Conservation (phyloP, 2,113 vertebrate species). For the Meleagris gallopavo region DNA sequence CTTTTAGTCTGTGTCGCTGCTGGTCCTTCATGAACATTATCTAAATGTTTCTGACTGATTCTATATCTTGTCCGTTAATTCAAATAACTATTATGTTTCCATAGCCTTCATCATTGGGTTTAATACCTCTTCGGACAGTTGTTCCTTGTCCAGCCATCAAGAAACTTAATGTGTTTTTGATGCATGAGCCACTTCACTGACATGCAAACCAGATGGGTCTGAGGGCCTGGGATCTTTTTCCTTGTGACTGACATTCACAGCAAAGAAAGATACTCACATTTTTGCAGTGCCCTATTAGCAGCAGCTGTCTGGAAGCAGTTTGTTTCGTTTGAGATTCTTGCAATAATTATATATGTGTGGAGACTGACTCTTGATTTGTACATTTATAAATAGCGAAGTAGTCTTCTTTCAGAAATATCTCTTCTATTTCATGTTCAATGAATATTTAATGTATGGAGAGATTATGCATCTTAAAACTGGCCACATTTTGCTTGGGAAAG, state of each 20-base stretch:
- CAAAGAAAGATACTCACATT: rapidly evolving
- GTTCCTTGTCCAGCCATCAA: not conserved
- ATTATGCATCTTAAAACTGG: not conserved
- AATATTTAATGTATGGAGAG: not conserved
- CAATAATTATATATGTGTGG: not conserved
- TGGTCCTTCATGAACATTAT: not conserved
- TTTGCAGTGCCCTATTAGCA: not conserved
- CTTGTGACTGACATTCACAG: not conserved
- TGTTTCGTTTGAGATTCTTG: not conserved
- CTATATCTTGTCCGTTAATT: not conserved
- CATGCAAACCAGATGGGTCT: not conserved
- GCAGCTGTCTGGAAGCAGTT: not conserved
- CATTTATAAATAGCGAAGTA: not conserved
- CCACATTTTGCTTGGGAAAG: not conserved
- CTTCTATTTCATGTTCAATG: not conserved
- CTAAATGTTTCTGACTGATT: not conserved
- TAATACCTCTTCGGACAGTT: not conserved
- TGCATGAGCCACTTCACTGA: not conserved
- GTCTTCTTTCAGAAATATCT: not conserved
- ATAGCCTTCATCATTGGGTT: not conserved
- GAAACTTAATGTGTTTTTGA: not conserved
- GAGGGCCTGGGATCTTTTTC: not conserved
- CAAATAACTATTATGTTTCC: not conserved
- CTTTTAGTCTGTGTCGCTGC: not conserved
- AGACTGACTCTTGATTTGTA: not conserved